Percentiles rank a stretch among this genome's conserved stretches.
Conservation (phyloP, 2,888 invertebrate species). For the Aleiodes leptofemur region DNA sequence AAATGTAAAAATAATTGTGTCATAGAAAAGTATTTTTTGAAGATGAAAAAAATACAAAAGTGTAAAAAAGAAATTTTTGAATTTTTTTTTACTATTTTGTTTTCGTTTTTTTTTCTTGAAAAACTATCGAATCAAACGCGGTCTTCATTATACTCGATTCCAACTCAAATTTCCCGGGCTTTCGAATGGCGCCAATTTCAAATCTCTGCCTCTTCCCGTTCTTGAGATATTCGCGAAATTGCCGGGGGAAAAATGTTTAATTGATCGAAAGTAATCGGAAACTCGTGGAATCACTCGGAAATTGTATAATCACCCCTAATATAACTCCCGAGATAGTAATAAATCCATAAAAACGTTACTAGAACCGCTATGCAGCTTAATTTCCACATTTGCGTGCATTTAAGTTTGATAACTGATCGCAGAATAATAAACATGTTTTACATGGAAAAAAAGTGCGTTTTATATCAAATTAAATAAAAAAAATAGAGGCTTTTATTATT, state of each 20-base stretch:
- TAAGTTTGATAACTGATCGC: constrained; percentile 41
- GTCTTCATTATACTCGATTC: too few relatives aligned
- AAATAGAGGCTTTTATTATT: constrained; percentile 40
- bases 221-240: constrained; percentile 4
- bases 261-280: neutral
- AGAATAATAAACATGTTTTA: constrained; percentile 12
- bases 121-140: neutral
- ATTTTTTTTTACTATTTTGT: too few relatives aligned
- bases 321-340: neutral
- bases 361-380: constrained; percentile 37
- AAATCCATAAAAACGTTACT: constrained; percentile 13
- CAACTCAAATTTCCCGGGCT: too few relatives aligned
- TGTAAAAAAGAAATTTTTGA: too few relatives aligned
- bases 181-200: constrained; percentile 6
- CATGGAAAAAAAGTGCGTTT: constrained; percentile 28
- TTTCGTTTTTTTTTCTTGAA: too few relatives aligned
- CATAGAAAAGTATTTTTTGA: too few relatives aligned
- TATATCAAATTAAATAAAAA: neutral
- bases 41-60: too few relatives aligned
- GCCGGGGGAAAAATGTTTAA: too few relatives aligned
- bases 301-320: neutral
- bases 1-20: too few relatives aligned
- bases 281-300: neutral
- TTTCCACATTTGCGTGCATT: constrained; percentile 30
- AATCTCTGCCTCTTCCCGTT: constrained; percentile 15